Evolutionary conservation across 2,888 invertebrate genomes (phyloP).

Genomic region (Drosophila austrosaltans): DNA sequence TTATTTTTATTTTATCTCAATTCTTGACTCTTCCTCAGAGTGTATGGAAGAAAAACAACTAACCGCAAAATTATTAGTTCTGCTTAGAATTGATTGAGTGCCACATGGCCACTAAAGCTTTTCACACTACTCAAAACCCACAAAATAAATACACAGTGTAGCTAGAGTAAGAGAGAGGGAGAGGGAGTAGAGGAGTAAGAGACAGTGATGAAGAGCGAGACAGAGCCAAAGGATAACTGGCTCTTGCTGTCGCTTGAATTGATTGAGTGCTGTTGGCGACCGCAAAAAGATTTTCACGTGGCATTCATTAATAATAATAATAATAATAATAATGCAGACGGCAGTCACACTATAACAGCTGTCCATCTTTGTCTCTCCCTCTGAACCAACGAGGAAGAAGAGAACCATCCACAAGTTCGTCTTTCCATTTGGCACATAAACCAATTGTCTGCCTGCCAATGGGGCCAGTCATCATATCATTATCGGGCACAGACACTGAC

Average conservation of each 20-base stretch:
- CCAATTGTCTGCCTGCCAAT: slow-evolving; percentile 66
- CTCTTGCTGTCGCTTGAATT: slow-evolving; percentile 49
- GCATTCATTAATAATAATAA: slow-evolving; percentile 75
- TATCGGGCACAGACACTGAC: too few relatives aligned
- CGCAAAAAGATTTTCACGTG: slow-evolving; percentile 74
- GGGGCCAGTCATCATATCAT: slow-evolving; percentile 14
- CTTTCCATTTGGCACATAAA: slow-evolving; percentile 57
- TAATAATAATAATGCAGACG: slow-evolving; percentile 55
- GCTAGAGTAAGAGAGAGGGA: slow-evolving; percentile 23
- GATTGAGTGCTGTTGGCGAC: slow-evolving; percentile 70
- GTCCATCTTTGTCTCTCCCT: slow-evolving; percentile 22
- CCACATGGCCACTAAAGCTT: slow-evolving; percentile 40
- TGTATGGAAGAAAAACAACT: slow-evolving; percentile 17
- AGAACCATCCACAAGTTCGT: neutral
- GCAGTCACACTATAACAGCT: slow-evolving; percentile 19
- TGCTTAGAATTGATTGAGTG: slow-evolving; percentile 47
- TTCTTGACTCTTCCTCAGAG: neutral
- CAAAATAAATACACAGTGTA: slow-evolving; percentile 25
- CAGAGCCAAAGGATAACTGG: neutral
- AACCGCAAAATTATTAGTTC: slow-evolving; percentile 43
- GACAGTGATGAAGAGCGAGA: neutral
- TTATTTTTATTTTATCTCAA: neutral
- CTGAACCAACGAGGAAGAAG: neutral
- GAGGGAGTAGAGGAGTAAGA: slow-evolving; percentile 7
- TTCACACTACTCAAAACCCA: slow-evolving; percentile 42